These are phyloP conservation scores for Caenorhabditis briggsae DNA, from an alignment of 1,140 invertebrate species.

Conservation along the genomic window DNA sequence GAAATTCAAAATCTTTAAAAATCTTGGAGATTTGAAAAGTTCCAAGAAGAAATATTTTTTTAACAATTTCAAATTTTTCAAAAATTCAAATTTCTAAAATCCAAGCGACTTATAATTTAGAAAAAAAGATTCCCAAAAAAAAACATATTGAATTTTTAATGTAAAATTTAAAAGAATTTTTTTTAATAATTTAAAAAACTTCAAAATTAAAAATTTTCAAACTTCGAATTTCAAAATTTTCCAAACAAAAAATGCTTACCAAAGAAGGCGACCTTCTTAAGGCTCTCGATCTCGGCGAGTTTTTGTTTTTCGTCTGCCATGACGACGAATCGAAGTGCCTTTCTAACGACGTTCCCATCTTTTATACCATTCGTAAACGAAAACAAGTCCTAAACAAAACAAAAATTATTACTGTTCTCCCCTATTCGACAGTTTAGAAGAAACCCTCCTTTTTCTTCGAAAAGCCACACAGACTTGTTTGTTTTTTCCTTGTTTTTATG, in stretches of 20 bases:
- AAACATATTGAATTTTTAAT: no score
- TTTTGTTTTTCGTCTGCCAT: constrained; percentile 61
- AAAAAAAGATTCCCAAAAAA: no score
- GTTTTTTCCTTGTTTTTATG: constrained; percentile 27
- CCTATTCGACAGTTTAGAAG: no score
- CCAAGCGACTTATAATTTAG: no score
- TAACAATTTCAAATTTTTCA: no score
- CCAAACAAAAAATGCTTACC: constrained; percentile 1
- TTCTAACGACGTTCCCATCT: neutral
- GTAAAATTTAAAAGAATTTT: no score
- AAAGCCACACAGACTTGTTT: neutral
- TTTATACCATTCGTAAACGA: constrained; percentile 1
- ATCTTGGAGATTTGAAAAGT: no score
- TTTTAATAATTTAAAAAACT: no score
- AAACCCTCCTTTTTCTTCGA: neutral
- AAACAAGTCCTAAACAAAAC: neutral
- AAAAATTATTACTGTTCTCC: constrained; percentile 12
- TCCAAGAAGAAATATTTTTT: no score
- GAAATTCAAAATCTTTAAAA: no score
- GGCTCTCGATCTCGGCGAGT: constrained; percentile 62
- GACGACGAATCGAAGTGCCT: constrained; percentile 52
- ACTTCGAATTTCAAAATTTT: neutral
- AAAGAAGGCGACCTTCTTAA: constrained; percentile 65
- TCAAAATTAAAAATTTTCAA: neutral
- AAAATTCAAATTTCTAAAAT: no score